Evolutionary conservation across 2,888 invertebrate species (phyloP).

Genomic region (Ophraella communa): DNA sequence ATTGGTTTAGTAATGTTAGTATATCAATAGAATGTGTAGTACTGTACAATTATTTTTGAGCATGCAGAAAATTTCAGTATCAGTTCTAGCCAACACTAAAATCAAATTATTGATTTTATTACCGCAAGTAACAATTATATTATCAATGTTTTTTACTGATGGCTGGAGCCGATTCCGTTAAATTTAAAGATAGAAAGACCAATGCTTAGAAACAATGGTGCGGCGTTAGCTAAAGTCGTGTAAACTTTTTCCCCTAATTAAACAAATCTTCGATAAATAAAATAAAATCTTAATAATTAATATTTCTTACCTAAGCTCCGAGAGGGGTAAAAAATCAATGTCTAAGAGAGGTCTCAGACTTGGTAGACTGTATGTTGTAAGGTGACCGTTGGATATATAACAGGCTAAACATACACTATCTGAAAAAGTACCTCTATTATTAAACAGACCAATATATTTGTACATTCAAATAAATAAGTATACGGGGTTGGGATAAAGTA

Average conservation of each 20-base stretch:
- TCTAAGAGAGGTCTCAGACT: slow-evolving; percentile 92
- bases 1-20: slow-evolving; percentile 12
- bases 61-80: slow-evolving; percentile 14
- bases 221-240: slow-evolving; percentile 46
- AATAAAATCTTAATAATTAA: background rate
- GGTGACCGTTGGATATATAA: slow-evolving; percentile 93
- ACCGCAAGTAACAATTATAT: background rate
- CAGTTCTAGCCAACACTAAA: background rate
- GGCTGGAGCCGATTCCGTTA: background rate
- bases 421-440: slow-evolving; percentile 59
- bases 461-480: too few relatives aligned
- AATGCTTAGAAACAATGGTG: slow-evolving; percentile 47
- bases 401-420: slow-evolving; percentile 94
- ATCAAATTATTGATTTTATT: background rate
- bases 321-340: slow-evolving; percentile 91
- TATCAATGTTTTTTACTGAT: background rate
- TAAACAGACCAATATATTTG: background rate
- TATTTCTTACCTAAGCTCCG: slow-evolving; percentile 84
- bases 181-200: slow-evolving; percentile 43
- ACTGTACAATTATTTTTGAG: slow-evolving; percentile 19
- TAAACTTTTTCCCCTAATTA: slow-evolving; percentile 18
- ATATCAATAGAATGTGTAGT: background rate
- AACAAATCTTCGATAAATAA: slow-evolving; percentile 17
- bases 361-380: slow-evolving; percentile 93
- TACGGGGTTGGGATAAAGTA: too few relatives aligned